Conservation (phyloP, 2,113 vertebrate genomes). For the Triplophysa rosa region DNA sequence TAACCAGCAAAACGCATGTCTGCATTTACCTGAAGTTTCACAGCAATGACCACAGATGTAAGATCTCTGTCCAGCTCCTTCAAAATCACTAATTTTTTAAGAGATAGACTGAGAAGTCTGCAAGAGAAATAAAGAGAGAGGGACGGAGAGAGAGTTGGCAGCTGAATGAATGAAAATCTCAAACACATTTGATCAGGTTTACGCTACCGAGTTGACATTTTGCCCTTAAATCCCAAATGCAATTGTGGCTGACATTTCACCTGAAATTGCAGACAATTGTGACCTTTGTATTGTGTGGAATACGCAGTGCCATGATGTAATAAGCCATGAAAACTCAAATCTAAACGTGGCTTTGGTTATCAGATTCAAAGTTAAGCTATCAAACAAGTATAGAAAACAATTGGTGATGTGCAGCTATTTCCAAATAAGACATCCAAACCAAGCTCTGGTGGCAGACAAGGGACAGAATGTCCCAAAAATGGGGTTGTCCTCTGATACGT, state of each 20-base stretch:
- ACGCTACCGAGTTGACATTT: conserved; percentile 24
- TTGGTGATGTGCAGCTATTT: neutral
- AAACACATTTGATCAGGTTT: neutral
- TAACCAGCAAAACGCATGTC: neutral
- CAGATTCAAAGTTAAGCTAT: neutral
- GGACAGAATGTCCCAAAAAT: neutral
- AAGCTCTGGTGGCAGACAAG: neutral
- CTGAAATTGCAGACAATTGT: neutral
- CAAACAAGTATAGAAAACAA: neutral
- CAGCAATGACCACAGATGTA: conserved; percentile 88
- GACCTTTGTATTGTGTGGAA: neutral
- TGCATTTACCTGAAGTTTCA: conserved; percentile 85
- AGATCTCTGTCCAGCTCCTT: conserved; percentile 90
- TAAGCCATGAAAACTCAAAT: conserved; percentile 18
- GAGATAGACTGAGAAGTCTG: conserved; percentile 88
- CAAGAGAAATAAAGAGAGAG: neutral
- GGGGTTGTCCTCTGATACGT: neutral
- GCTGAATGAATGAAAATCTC: conserved; percentile 18
- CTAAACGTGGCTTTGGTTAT: neutral
- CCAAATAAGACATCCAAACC: neutral
- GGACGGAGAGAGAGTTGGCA: conserved; percentile 2
- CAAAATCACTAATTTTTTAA: conserved; percentile 83
- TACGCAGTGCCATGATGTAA: conserved; percentile 9
- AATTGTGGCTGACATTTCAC: conserved; percentile 35
- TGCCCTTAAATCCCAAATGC: conserved; percentile 9